Conservation (phyloP, 2,797 vertebrate species). For the Chelonia mydas region DNA sequence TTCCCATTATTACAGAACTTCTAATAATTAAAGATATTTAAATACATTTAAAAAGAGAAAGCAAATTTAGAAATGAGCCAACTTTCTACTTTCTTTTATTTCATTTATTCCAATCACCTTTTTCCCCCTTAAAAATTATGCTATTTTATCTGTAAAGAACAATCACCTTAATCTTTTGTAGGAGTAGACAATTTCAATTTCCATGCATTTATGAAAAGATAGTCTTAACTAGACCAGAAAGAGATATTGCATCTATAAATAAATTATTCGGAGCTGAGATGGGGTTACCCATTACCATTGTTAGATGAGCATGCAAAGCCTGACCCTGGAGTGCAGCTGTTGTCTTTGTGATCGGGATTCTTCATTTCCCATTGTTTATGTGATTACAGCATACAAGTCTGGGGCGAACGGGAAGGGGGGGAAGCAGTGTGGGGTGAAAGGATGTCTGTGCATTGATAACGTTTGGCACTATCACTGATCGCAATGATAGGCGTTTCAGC, state of each 20-base stretch:
- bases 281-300: slow-evolving; percentile 76
- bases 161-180: slow-evolving; percentile 74
- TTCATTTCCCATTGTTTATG: slow-evolving; percentile 82
- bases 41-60: background rate
- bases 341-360: slow-evolving; percentile 84
- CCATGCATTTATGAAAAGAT: slow-evolving; percentile 80
- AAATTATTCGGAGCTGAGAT: slow-evolving; percentile 78
- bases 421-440: slow-evolving; percentile 15
- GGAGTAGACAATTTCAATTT: slow-evolving; percentile 79
- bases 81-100: slow-evolving; percentile 23
- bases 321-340: slow-evolving; percentile 85
- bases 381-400: slow-evolving; percentile 74
- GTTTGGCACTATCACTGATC: slow-evolving; percentile 44
- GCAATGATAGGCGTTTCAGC: slow-evolving; percentile 15
- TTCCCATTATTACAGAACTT: background rate
- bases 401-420: slow-evolving; percentile 25
- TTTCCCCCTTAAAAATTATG: background rate
- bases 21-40: slow-evolving; percentile 52
- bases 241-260: slow-evolving; percentile 84
- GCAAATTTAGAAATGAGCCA: slow-evolving; percentile 3
- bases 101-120: slow-evolving; percentile 7
- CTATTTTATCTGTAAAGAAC: slow-evolving; percentile 61
- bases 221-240: slow-evolving; percentile 76
- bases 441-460: slow-evolving; percentile 69
- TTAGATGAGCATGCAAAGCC: slow-evolving; percentile 67